phyloP scores from a whole-genome alignment of 2,888 invertebrate genomes.

The Leptinotarsa rubiginosa region DNA sequence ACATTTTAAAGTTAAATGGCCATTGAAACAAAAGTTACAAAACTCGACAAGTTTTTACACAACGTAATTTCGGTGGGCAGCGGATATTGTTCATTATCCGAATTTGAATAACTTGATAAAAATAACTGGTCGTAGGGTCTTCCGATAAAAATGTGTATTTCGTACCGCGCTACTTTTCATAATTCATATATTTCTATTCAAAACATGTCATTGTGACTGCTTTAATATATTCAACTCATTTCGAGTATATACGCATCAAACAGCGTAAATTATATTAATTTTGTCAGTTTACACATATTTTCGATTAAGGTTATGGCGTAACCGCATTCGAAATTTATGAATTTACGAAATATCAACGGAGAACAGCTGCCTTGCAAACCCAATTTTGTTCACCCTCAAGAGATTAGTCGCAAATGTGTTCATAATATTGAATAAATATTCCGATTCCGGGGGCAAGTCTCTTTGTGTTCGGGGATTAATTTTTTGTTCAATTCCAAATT shows the following conservation, averaged over 20 bases:
- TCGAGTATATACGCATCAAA: slow-evolving; percentile 11
- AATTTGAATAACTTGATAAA: slow-evolving; percentile 49
- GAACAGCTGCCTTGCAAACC: slow-evolving; percentile 37
- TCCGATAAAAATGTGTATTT: slow-evolving; percentile 40
- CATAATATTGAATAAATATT: slow-evolving; percentile 63
- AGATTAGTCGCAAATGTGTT: slow-evolving; percentile 52
- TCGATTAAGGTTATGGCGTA: slow-evolving; percentile 23
- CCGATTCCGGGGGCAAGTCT: slow-evolving; percentile 54
- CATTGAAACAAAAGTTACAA: slow-evolving; percentile 41
- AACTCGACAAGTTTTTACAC: slow-evolving; percentile 12
- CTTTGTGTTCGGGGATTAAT: slow-evolving; percentile 60
- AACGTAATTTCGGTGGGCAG: slow-evolving; percentile 18
- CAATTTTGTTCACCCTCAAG: slow-evolving; percentile 36
- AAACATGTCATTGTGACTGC: slow-evolving; percentile 43
- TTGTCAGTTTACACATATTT: slow-evolving; percentile 29
- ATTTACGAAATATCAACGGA: slow-evolving; percentile 8
- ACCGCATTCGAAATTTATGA: slow-evolving; percentile 17
- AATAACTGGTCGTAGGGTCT: slow-evolving; percentile 19
- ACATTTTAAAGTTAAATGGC: slow-evolving; percentile 50
- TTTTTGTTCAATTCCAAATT: slow-evolving; percentile 60
- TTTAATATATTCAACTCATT: slow-evolving; percentile 46
- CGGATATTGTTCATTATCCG: slow-evolving; percentile 43
- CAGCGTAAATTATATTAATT: slow-evolving; percentile 28
- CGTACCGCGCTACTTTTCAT: slow-evolving; percentile 53
- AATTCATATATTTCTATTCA: slow-evolving; percentile 57